A percentile compares a stretch with the other conserved stretches of the same genome.
Conservation (phyloP, 2,113 vertebrate species). For the Spermophilus dauricus region DNA sequence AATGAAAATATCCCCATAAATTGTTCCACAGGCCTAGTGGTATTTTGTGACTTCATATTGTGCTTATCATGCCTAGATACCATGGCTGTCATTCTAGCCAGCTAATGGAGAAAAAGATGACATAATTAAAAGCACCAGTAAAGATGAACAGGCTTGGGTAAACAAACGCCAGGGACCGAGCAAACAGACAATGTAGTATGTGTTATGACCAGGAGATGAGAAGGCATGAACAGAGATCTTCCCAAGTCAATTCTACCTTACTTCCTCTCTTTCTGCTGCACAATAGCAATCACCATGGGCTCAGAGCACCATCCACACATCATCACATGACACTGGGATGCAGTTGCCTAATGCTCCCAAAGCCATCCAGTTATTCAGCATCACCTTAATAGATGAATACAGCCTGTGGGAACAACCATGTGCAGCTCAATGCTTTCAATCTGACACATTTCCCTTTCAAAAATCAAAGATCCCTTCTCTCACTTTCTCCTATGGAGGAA, state of each 20-base stretch:
- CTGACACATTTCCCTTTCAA: neutral
- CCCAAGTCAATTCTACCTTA: neutral
- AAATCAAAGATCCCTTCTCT: neutral
- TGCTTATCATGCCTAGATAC: neutral
- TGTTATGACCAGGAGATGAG: neutral
- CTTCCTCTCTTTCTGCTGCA: neutral
- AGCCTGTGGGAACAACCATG: neutral
- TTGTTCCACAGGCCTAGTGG: no score
- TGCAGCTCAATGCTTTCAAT: neutral
- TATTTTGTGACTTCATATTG: neutral
- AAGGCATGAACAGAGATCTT: rapidly evolving
- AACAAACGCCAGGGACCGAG: neutral
- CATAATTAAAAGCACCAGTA: neutral
- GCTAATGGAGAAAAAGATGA: neutral
- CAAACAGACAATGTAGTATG: neutral
- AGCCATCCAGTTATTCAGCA: neutral
- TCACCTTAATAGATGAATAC: neutral
- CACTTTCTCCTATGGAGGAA: neutral
- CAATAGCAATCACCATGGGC: neutral
- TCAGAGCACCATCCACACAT: no score
- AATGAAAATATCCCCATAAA: neutral
- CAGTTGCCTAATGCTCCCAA: rapidly evolving
- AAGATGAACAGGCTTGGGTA: neutral
- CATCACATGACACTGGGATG: neutral
- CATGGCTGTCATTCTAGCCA: neutral